phyloP scores from a whole-genome alignment of 2,888 invertebrate species.

The Hydrotaea diabolus region DNA sequence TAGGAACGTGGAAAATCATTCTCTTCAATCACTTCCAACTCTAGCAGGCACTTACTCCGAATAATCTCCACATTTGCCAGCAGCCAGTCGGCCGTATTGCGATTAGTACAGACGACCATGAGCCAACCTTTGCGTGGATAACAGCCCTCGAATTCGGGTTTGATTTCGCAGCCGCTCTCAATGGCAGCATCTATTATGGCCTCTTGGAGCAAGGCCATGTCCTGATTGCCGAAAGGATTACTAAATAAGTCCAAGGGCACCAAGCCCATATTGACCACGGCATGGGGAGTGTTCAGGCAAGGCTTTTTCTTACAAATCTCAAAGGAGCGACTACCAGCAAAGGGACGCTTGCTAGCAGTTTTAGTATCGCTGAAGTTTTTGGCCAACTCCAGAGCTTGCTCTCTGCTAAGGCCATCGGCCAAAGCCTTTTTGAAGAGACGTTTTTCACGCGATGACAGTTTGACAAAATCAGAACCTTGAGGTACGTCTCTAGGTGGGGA shows the following conservation, averaged over 20 bases:
- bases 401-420: not conserved
- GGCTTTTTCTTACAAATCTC: not conserved
- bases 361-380: not conserved
- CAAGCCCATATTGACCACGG: constrained; percentile 10
- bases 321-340: not conserved
- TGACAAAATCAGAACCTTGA: not conserved
- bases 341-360: not conserved
- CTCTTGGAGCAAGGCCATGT: not conserved
- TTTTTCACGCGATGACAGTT: not conserved
- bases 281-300: not conserved
- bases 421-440: constrained; percentile 21
- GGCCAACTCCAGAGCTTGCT: constrained; percentile 7
- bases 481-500: not conserved
- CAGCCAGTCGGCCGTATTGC: constrained; percentile 6
- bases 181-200: constrained; percentile 32
- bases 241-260: not conserved
- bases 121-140: constrained; percentile 18
- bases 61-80: not conserved
- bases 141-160: constrained; percentile 23
- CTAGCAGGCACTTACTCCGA: not conserved
- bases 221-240: not conserved
- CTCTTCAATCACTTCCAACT: not conserved
- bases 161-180: constrained; percentile 3
- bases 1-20: constrained; percentile 1
- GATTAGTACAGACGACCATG: constrained; percentile 18